Conservation (phyloP, 1,140 invertebrate genomes). For the Dendrolimus punctatus region DNA sequence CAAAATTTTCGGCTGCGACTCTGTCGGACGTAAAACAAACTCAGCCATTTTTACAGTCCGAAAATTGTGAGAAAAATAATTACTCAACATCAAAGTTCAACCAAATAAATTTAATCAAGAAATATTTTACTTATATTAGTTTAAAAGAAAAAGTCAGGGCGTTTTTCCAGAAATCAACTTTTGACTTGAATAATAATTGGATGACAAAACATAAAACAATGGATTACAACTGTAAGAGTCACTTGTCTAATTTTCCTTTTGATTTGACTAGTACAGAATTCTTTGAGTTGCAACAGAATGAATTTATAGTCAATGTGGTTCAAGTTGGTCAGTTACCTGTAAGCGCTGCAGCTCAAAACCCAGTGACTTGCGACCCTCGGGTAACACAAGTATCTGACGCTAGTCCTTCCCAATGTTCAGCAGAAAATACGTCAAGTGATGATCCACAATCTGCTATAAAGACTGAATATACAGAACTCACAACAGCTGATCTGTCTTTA, state of each 20-base stretch:
- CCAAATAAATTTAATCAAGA: constrained; percentile 32
- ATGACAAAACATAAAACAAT: constrained; percentile 25
- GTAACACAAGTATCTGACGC: constrained; percentile 59
- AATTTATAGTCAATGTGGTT: constrained; percentile 55
- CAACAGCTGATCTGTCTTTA: constrained; percentile 53
- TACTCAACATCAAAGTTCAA: constrained; percentile 21
- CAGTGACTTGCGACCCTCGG: constrained; percentile 58
- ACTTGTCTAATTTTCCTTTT: constrained; percentile 23
- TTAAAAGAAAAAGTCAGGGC: constrained; percentile 46
- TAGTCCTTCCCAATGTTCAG: constrained; percentile 56
- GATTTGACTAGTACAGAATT: constrained; percentile 42
- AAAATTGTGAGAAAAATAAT: constrained; percentile 23
- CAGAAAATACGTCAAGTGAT: constrained; percentile 44
- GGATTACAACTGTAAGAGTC: constrained; percentile 12
- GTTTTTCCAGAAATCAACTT: constrained; percentile 42
- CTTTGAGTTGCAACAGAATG: constrained; percentile 32
- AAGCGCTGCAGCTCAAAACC: constrained; percentile 61
- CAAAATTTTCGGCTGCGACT: constrained; percentile 68
- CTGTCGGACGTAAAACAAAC: constrained; percentile 71
- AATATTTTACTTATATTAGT: constrained; percentile 33
- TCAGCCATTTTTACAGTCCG: constrained; percentile 62
- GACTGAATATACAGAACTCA: constrained; percentile 61
- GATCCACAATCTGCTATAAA: constrained; percentile 42
- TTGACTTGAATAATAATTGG: constrained; percentile 33
- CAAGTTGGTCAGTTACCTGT: constrained; percentile 66